Evolutionary conservation across 2,113 vertebrate species (phyloP).

Genomic region (Nettapus auritus): DNA sequence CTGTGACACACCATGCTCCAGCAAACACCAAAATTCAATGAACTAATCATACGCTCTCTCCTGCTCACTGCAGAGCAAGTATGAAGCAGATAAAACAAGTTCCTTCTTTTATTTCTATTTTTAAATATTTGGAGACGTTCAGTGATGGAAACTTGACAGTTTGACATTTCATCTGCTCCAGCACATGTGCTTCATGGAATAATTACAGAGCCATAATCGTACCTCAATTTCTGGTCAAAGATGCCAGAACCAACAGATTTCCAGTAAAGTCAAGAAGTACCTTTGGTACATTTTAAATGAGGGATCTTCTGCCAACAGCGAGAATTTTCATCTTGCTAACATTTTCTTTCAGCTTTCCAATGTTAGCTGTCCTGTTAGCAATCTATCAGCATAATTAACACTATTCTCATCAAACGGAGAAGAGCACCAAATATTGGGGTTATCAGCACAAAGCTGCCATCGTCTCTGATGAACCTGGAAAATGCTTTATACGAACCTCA

Average conservation of each 20-base stretch:
- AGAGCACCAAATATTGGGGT: conserved; percentile 14
- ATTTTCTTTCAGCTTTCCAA: conserved; percentile 51
- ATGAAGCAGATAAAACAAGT: background rate
- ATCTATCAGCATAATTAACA: conserved; percentile 44
- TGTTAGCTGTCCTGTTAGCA: conserved; percentile 32
- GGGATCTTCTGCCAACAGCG: conserved; percentile 9
- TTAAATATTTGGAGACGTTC: background rate
- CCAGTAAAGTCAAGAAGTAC: conserved; percentile 33
- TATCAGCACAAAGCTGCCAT: background rate
- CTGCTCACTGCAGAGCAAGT: rapidly evolving
- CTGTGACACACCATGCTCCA: background rate
- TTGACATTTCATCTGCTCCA: conserved; percentile 65
- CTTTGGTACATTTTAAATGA: conserved; percentile 17
- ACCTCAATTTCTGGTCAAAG: conserved; percentile 49
- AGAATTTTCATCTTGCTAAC: conserved; percentile 12
- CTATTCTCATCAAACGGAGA: background rate
- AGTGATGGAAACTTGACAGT: conserved; percentile 47
- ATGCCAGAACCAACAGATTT: conserved; percentile 66
- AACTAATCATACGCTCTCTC: background rate
- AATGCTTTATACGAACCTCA: background rate
- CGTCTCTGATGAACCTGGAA: background rate
- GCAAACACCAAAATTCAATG: background rate
- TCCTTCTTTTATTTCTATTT: conserved; percentile 45
- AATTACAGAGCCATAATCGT: background rate
- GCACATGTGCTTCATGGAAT: conserved; percentile 41